Evolutionary conservation across 2,888 invertebrate genomes (phyloP).

Genomic region (Flabesymbios commensalis): DNA sequence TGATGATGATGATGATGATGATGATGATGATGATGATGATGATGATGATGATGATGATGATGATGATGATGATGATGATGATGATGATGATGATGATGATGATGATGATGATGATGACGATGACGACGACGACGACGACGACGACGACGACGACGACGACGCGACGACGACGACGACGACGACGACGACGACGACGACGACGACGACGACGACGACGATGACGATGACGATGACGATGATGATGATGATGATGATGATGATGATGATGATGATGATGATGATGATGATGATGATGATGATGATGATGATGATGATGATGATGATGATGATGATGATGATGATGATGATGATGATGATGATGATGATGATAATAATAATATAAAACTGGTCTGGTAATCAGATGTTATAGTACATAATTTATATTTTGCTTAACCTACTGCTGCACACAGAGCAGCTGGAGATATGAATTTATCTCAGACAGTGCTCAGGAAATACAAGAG

Average conservation of each 20-base stretch:
- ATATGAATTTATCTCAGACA: too few species aligned
- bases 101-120: not conserved
- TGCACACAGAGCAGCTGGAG: too few species aligned
- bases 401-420: too few species aligned
- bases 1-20: not conserved
- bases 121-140: too few species aligned
- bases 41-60: not conserved
- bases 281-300: conserved; percentile 14
- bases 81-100: not conserved
- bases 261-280: conserved; percentile 11
- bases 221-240: not conserved
- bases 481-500: too few species aligned
- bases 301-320: conserved; percentile 14
- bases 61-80: not conserved
- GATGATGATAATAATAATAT: conserved; percentile 5
- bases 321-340: conserved; percentile 13
- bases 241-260: conserved; percentile 9
- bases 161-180: too few species aligned
- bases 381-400: too few species aligned
- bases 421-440: too few species aligned
- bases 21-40: not conserved
- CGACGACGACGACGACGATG: not conserved
- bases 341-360: conserved; percentile 13
- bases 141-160: too few species aligned
- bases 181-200: too few species aligned